Evolutionary conservation across 2,888 invertebrate genomes (phyloP).

Genomic region (Pristionchus exspectatus): DNA sequence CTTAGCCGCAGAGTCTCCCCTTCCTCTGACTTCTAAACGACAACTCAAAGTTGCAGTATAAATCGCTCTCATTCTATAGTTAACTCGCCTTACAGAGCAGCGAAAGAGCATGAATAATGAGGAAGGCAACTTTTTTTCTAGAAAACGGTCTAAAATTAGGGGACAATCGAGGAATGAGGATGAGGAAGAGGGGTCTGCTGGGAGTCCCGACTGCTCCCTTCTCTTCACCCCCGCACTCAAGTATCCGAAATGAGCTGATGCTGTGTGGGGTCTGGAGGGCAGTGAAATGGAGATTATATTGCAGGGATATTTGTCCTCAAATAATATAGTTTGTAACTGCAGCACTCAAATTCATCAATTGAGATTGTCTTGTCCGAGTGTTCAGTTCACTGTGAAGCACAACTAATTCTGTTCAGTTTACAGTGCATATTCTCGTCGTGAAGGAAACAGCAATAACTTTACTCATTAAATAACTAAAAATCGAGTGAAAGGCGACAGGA

Average conservation of each 20-base stretch:
- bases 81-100: background rate
- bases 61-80: background rate
- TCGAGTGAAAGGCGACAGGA: background rate
- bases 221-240: conserved; percentile 10
- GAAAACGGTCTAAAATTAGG: background rate
- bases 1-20: background rate
- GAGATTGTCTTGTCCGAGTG: background rate
- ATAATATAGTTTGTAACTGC: background rate
- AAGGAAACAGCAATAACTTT: conserved; percentile 28
- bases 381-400: background rate
- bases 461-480: conserved; percentile 34
- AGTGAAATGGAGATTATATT: background rate
- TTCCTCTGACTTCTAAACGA: conserved; percentile 1
- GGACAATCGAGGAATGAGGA: background rate
- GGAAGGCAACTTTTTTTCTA: no score
- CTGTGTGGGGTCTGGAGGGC: background rate
- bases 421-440: background rate
- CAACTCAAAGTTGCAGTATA: background rate
- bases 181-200: no score
- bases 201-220: background rate
- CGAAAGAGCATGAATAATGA: background rate
- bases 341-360: background rate
- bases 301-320: background rate
- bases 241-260: background rate
- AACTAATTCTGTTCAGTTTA: background rate